Base-by-base conservation (phyloP, 2,113 vertebrate genomes). In the Colius striatus region DNA sequence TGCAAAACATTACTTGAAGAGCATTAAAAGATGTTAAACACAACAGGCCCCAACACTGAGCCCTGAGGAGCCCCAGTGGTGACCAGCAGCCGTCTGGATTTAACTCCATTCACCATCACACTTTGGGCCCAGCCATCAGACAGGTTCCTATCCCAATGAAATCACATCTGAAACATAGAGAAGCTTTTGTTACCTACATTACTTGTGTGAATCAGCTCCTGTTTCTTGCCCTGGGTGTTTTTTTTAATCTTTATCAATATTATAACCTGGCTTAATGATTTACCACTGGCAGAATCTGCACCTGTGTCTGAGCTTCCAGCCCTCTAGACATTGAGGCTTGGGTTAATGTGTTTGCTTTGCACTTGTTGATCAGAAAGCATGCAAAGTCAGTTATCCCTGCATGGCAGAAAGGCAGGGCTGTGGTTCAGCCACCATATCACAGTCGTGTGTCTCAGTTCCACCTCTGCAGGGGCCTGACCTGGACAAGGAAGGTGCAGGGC, bases 1-100 rank as follows among this genome's bases (percentile, higher is more conserved):
- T 32, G 6, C n/a, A 71, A 71, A 76, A 76, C 60, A 2, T 48
- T 74, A 17, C 47, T 34, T 43, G 57, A 80, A 85, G 50, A 43
- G 26, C 21, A 47, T 58, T 73, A 63, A 30, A 74, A 84, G 23
- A 27, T 63, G 27, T 41, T 62, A 16, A 73, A 53, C 15, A 74
- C 34, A n/a, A 47, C n/a, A 27, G 16, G 11, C 9, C 7, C 23
- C 18, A 43, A 0, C 34, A 23, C 23, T 23, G 32, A 57, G 22
- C 23, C 27, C 41, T 72, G 32, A 62, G 47, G 25, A 85, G 27
- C 41, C 32, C 48, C 43, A 19, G 60, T 13, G 6, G 38, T 65
- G 51, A 18, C 6, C 0, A 1, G 22, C 17, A 1, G 0, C 30
- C 29, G 36, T 4, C 26, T 50, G 50, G 36, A 45, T 74, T 23